Conservation (phyloP, 2,888 invertebrate species). For the Agrypnus murinus region DNA sequence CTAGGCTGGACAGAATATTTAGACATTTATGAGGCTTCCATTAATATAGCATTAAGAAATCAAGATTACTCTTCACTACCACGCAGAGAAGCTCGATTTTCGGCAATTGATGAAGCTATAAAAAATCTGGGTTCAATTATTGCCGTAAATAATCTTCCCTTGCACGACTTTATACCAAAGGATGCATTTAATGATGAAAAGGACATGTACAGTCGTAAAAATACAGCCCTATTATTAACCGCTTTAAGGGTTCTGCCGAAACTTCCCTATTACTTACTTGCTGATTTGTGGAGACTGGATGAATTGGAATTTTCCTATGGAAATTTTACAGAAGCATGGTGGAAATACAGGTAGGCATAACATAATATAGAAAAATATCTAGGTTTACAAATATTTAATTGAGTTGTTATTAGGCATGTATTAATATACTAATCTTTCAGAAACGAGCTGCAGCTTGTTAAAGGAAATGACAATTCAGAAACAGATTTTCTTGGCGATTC, state of each 20-base stretch:
- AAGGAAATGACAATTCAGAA: conserved; percentile 71
- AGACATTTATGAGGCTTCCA: conserved; percentile 73
- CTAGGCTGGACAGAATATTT: conserved; percentile 73
- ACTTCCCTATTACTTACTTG: conserved; percentile 75
- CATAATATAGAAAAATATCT: no score
- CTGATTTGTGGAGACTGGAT: conserved; percentile 75
- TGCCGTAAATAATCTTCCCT: conserved; percentile 73
- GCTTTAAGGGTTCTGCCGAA: conserved; percentile 76
- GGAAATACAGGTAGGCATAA: conserved; percentile 73
- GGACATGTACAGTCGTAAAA: conserved; percentile 71
- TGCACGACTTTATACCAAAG: conserved; percentile 71
- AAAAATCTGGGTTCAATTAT: conserved; percentile 73
- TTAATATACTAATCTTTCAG: no score
- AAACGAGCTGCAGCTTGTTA: conserved; percentile 64
- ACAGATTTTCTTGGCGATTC: conserved; percentile 74
- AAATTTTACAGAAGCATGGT: conserved; percentile 69
- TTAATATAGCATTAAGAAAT: conserved; percentile 68
- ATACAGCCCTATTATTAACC: conserved; percentile 73
- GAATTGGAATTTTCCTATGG: conserved; percentile 55
- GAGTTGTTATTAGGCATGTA: no score
- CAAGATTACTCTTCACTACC: conserved; percentile 60
- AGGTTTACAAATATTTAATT: no score
- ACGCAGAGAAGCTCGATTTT: conserved; percentile 61
- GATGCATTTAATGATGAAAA: conserved; percentile 67
- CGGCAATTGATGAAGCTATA: conserved; percentile 75